Percentiles rank a stretch among this genome's conserved stretches.
Conservation (phyloP, 2,888 invertebrate genomes). For the Morpho helenor region DNA sequence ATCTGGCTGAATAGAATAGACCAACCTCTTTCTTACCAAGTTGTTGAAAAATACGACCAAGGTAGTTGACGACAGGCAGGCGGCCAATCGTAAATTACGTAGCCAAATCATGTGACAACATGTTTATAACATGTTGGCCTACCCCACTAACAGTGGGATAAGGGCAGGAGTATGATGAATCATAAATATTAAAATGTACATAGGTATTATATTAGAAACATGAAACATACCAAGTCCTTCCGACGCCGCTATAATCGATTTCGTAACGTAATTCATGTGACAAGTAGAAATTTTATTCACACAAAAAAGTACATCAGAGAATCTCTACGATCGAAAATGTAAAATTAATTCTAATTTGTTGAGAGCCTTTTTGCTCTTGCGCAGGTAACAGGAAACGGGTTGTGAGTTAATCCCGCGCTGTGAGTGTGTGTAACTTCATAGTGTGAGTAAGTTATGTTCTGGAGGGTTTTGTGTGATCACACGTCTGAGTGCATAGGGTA, state of each 20-base stretch:
- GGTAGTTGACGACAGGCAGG: no score
- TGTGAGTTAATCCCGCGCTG: slow-evolving; percentile 67
- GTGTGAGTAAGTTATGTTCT: slow-evolving; percentile 20
- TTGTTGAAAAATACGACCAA: no score
- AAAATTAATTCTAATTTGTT: slow-evolving; percentile 71
- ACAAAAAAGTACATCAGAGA: slow-evolving; percentile 15
- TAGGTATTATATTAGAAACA: no score
- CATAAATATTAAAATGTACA: no score
- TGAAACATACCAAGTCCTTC: not conserved
- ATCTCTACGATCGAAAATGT: slow-evolving; percentile 48
- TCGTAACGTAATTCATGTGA: slow-evolving; percentile 7
- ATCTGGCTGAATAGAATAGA: no score
- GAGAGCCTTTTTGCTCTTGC: slow-evolving; percentile 63
- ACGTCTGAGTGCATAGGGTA: slow-evolving; percentile 47
- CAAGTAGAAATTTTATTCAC: slow-evolving; percentile 8
- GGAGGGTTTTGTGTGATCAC: slow-evolving; percentile 50
- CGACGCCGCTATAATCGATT: not conserved
- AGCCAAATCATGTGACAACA: no score
- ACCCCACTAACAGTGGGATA: no score
- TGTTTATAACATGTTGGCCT: no score
- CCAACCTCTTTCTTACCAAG: no score
- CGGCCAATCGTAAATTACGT: no score
- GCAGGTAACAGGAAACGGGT: slow-evolving; percentile 77
- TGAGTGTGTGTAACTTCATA: slow-evolving; percentile 34
- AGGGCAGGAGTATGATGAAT: no score